These are phyloP conservation scores for Pampus argenteus DNA, from an alignment of 2,797 vertebrate species.

Conservation along the genomic window DNA sequence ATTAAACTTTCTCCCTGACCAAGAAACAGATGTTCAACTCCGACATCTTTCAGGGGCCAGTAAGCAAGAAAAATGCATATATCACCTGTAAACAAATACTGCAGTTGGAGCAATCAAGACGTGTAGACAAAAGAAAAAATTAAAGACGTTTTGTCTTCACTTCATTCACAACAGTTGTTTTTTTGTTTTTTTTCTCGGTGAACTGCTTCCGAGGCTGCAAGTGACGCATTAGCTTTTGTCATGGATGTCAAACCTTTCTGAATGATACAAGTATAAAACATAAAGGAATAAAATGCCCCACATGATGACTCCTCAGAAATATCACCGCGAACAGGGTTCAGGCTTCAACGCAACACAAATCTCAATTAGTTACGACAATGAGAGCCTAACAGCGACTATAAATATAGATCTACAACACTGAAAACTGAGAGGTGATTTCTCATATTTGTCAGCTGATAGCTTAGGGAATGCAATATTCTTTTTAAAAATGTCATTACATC, in stretches of 20 bases:
- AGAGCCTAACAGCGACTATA: conserved; percentile 40
- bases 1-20: conserved; percentile 51
- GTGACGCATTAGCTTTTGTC: conserved; percentile 24
- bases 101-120: conserved; percentile 15
- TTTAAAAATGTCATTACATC: conserved; percentile 22
- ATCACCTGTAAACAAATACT: conserved; percentile 40
- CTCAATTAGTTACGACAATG: conserved; percentile 43
- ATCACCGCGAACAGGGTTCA: conserved; percentile 6
- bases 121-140: conserved; percentile 24
- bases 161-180: conserved; percentile 28
- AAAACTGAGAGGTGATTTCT: conserved; percentile 42
- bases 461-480: conserved; percentile 35
- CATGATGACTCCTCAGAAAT: conserved; percentile 30
- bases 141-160: conserved; percentile 16
- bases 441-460: conserved; percentile 36
- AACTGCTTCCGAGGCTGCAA: conserved; percentile 16
- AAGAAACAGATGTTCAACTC: conserved; percentile 59
- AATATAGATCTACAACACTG: conserved; percentile 53
- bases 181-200: too few relatives aligned
- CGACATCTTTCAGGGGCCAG: conserved; percentile 21
- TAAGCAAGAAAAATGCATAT: conserved; percentile 27
- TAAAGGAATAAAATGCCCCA: conserved; percentile 27
- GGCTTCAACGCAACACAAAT: conserved; percentile 25
- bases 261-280: conserved; percentile 37
- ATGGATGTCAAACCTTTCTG: conserved; percentile 16